A percentile compares a stretch with the other conserved stretches of the same genome.
phyloP scores from a whole-genome alignment of 2,888 invertebrate genomes.

The Oscheius onirici region DNA sequence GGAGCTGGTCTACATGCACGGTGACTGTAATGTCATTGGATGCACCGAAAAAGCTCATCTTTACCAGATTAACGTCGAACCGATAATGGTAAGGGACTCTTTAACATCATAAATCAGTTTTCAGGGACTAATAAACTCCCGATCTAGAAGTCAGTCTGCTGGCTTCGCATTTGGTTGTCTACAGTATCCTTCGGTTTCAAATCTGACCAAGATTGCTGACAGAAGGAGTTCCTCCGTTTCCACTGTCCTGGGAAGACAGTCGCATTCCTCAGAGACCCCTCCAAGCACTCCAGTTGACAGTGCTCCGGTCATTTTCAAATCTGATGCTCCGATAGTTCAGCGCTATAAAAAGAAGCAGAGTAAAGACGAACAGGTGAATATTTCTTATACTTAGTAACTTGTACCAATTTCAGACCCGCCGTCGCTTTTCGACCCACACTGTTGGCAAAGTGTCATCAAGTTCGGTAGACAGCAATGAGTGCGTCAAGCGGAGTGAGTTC shows the following conservation, averaged over 20 bases:
- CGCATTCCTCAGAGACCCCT: constrained; percentile 7
- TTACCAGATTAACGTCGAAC: constrained; percentile 35
- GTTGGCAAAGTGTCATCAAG: constrained; percentile 11
- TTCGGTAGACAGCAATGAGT: constrained; percentile 25
- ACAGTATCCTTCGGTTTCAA: constrained; percentile 14
- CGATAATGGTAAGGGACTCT: constrained; percentile 11
- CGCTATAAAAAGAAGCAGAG: constrained; percentile 26
- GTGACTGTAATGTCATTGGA: constrained; percentile 28
- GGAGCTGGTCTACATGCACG: constrained; percentile 30
- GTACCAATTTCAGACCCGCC: not conserved
- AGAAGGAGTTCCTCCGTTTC: constrained; percentile 22
- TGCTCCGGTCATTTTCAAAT: not conserved
- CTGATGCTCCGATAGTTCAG: constrained; percentile 14
- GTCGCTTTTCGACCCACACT: not conserved
- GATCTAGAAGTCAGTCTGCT: not conserved
- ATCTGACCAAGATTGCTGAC: not conserved
- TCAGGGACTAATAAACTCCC: constrained; percentile 6
- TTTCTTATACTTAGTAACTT: not conserved
- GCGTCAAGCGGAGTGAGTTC: constrained; percentile 25
- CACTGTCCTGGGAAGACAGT: not conserved
- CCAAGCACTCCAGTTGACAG: constrained; percentile 12
- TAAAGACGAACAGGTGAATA: constrained; percentile 20
- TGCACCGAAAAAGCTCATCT: constrained; percentile 32
- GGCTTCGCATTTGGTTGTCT: constrained; percentile 20
- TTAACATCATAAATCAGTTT: not conserved